A percentile compares a stretch with the other conserved stretches of the same genome.
Evolutionary conservation across 2,113 vertebrate genomes (phyloP).

Genomic region (Atrichornis clamosus): DNA sequence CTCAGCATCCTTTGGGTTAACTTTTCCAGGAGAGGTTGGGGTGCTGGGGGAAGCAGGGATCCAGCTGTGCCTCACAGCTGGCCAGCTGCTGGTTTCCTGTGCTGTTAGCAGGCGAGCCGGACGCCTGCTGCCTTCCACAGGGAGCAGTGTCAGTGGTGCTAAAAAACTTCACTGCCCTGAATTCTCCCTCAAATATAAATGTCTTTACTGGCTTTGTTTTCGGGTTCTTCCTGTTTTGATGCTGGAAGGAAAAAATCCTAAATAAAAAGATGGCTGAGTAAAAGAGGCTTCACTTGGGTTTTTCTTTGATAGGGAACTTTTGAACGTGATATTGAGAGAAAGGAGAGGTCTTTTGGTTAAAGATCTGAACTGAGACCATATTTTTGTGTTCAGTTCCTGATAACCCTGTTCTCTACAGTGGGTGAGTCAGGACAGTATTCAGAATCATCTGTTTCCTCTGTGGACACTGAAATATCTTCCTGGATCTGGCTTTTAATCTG

Average conservation of each 20-base stretch:
- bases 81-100: not conserved
- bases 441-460: not conserved
- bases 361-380: not conserved
- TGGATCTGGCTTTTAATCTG: not conserved
- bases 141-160: not conserved
- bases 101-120: not conserved
- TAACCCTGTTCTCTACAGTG: not conserved
- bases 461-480: not conserved
- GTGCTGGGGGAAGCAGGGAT: not conserved
- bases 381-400: not conserved
- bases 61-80: slow-evolving; percentile 30
- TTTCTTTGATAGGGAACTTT: not conserved
- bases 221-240: not conserved
- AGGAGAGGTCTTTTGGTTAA: not conserved
- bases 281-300: not conserved
- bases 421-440: not conserved
- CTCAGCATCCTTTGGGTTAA: not conserved
- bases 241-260: not conserved
- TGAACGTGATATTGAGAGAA: not conserved
- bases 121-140: not conserved
- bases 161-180: not conserved
- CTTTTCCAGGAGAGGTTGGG: not conserved
- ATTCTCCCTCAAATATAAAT: not conserved
- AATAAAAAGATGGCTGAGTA: not conserved
- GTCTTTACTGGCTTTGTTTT: not conserved